A percentile compares a stretch with the other conserved stretches of the same genome.
Evolutionary conservation across 2,113 vertebrate species (phyloP).

Genomic region (Apteryx mantelli): DNA sequence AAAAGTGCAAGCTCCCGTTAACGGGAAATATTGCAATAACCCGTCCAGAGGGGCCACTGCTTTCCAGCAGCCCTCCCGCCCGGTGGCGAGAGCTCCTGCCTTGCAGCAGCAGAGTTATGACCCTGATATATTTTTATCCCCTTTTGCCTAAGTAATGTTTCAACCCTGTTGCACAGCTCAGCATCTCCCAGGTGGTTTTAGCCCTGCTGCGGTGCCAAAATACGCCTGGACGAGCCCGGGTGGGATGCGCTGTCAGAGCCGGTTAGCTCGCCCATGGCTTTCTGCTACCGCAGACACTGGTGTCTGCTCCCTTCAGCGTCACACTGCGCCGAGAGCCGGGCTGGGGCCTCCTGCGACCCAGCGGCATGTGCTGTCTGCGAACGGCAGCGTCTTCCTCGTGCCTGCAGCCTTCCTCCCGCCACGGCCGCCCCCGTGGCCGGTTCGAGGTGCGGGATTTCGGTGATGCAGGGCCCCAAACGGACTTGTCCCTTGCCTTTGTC

Average conservation of each 20-base stretch:
- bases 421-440: too few species aligned
- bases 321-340: too few species aligned
- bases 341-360: too few species aligned
- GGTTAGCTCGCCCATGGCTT: too few species aligned
- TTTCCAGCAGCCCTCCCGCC: neutral
- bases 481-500: neutral
- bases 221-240: accelerated
- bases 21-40: neutral
- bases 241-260: neutral
- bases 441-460: too few species aligned
- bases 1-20: neutral
- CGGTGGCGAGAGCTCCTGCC: neutral
- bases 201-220: neutral
- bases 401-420: too few species aligned
- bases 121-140: neutral
- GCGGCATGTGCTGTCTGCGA: too few species aligned
- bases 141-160: neutral
- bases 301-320: too few species aligned
- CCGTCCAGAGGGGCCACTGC: neutral
- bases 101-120: neutral
- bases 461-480: too few species aligned
- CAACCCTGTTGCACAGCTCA: neutral
- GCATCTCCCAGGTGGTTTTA: neutral
- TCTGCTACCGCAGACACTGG: too few species aligned
- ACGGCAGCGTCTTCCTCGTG: too few species aligned